phyloP scores from a whole-genome alignment of 1,140 invertebrate species.

The Xylocopa sonorina region DNA sequence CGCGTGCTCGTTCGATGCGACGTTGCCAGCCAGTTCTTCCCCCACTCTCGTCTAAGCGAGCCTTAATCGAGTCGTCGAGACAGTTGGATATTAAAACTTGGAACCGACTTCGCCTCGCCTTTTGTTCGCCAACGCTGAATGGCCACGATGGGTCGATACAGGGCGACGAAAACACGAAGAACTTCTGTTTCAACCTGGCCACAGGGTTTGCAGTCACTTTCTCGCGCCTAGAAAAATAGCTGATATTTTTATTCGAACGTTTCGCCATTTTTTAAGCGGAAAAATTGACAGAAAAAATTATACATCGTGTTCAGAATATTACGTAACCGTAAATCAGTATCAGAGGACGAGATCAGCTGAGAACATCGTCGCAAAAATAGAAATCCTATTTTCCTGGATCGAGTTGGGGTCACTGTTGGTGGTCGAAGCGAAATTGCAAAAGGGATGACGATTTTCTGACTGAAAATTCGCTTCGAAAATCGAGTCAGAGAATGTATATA shows the following conservation, averaged over 20 bases:
- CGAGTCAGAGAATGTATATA: no score
- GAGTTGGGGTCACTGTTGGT: neutral
- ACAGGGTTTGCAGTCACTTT: no score
- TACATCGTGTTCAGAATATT: constrained; percentile 18
- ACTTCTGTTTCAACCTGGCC: no score
- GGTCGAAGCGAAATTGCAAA: neutral
- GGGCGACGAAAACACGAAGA: no score
- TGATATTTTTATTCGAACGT: no score
- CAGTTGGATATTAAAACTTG: constrained; percentile 69
- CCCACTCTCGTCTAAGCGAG: constrained; percentile 49
- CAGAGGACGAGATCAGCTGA: neutral
- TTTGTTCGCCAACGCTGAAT: constrained; percentile 21
- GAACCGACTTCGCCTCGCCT: neutral
- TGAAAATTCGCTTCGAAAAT: neutral
- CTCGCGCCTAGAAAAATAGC: no score
- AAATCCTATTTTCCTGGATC: constrained; percentile 20
- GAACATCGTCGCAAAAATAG: neutral
- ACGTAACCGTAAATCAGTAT: constrained; percentile 23
- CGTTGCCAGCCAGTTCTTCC: constrained; percentile 35
- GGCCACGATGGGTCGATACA: no score
- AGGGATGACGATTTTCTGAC: neutral
- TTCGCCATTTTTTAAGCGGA: no score
- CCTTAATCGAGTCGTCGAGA: constrained; percentile 64
- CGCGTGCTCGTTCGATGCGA: constrained; percentile 35
- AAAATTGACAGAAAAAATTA: no score